phyloP scores from a whole-genome alignment of 2,797 vertebrate species.

The Salmo trutta region DNA sequence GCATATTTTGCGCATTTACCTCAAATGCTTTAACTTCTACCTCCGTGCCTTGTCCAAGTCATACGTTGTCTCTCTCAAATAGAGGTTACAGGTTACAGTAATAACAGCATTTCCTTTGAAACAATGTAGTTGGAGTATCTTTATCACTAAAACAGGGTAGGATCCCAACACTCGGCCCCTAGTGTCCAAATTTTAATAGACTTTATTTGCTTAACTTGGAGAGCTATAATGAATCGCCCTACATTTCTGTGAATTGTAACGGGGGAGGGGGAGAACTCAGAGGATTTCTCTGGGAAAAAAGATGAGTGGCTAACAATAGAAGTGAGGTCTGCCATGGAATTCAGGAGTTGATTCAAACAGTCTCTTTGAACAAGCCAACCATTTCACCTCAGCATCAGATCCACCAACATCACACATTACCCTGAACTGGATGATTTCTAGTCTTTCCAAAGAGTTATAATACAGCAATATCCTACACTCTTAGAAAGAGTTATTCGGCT shows the following conservation, averaged over 20 bases:
- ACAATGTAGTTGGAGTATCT: not conserved
- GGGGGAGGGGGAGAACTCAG: constrained; percentile 2
- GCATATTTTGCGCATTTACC: not conserved
- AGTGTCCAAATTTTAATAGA: constrained; percentile 14
- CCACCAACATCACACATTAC: not conserved
- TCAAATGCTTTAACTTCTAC: not conserved
- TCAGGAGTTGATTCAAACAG: constrained; percentile 28
- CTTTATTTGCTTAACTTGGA: constrained; percentile 42
- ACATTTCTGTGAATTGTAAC: constrained; percentile 21
- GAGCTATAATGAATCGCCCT: constrained; percentile 19
- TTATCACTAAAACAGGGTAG: not conserved
- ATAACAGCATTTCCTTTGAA: not conserved
- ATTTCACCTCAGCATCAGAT: not conserved
- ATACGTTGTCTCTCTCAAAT: not conserved
- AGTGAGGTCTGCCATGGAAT: constrained; percentile 19
- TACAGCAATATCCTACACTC: no score
- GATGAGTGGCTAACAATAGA: constrained; percentile 12
- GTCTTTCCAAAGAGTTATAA: no score
- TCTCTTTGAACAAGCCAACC: constrained; percentile 16
- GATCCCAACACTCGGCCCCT: not conserved
- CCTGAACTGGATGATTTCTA: no score
- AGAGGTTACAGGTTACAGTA: not conserved
- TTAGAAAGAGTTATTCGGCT: no score
- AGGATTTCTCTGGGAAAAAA: constrained; percentile 24
- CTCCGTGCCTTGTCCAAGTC: not conserved